These are phyloP conservation scores for Hyperoplus immaculatus DNA, from an alignment of 2,797 vertebrate genomes.

Conservation along the genomic window DNA sequence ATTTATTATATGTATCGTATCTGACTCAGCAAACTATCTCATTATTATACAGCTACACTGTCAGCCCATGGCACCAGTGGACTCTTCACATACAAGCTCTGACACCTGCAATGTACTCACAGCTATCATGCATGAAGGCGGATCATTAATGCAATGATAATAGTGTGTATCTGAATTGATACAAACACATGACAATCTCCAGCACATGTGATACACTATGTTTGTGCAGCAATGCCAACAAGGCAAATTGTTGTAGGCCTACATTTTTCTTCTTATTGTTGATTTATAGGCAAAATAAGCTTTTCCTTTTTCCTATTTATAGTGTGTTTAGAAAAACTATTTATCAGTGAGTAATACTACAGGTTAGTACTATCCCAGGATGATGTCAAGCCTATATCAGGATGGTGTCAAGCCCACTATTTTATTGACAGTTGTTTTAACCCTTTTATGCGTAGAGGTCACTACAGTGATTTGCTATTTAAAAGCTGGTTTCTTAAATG, in stretches of 20 bases:
- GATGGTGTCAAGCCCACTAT: no score
- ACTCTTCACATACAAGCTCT: neutral
- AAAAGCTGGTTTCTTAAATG: no score
- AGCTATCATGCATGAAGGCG: neutral
- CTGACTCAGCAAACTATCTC: conserved; percentile 4
- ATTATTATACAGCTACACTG: conserved; percentile 12
- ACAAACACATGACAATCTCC: neutral
- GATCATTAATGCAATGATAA: conserved; percentile 13
- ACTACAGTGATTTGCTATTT: no score
- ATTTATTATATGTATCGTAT: conserved; percentile 24
- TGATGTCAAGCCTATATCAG: no score
- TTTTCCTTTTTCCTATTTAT: neutral
- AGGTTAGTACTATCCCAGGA: no score
- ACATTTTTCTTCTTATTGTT: neutral
- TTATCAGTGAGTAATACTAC: no score
- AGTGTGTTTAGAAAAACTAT: neutral
- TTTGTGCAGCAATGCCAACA: no score
- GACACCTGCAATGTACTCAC: neutral
- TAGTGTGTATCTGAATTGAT: neutral
- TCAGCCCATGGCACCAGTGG: neutral
- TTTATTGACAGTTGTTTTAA: no score
- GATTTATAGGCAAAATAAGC: neutral
- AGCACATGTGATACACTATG: neutral
- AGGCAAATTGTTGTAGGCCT: neutral
- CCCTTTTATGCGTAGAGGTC: no score